These are phyloP conservation scores for Chloebia gouldiae DNA, from an alignment of 2,113 vertebrate species.

Conservation along the genomic window DNA sequence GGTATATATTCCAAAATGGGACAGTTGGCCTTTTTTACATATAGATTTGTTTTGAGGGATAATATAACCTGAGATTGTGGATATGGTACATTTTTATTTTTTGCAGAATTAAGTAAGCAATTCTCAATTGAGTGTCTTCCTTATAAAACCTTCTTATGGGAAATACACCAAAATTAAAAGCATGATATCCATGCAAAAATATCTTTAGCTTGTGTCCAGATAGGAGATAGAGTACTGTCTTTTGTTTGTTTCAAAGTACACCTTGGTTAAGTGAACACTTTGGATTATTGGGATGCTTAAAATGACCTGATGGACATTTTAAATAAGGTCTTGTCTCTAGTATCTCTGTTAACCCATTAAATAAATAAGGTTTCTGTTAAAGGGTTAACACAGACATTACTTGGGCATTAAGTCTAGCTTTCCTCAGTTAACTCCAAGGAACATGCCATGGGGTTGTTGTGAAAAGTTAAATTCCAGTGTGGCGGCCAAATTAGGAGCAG, in stretches of 20 bases:
- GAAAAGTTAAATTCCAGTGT: not conserved
- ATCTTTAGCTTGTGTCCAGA: not conserved
- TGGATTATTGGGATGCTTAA: not conserved
- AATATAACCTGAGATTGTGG: not conserved
- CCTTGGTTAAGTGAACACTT: not conserved
- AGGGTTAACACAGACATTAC: not conserved
- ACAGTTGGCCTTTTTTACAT: not conserved
- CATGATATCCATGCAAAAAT: not conserved
- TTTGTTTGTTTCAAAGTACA: not conserved
- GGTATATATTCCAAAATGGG: not conserved
- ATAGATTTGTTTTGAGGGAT: not conserved
- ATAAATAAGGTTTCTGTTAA: not conserved
- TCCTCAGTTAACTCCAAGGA: not conserved
- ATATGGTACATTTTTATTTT: not conserved
- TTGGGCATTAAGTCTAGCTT: not conserved
- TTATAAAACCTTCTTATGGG: not conserved
- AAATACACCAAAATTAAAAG: not conserved
- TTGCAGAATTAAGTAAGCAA: not conserved
- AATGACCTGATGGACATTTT: not conserved
- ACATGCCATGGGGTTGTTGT: not conserved
- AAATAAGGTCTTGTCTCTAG: not conserved
- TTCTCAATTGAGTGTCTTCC: not conserved
- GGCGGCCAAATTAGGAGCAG: fast-evolving
- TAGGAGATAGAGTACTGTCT: not conserved
- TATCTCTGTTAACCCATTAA: not conserved